These are phyloP conservation scores for Platerodrilus igneus DNA, from an alignment of 2,888 invertebrate species.

Conservation along the genomic window DNA sequence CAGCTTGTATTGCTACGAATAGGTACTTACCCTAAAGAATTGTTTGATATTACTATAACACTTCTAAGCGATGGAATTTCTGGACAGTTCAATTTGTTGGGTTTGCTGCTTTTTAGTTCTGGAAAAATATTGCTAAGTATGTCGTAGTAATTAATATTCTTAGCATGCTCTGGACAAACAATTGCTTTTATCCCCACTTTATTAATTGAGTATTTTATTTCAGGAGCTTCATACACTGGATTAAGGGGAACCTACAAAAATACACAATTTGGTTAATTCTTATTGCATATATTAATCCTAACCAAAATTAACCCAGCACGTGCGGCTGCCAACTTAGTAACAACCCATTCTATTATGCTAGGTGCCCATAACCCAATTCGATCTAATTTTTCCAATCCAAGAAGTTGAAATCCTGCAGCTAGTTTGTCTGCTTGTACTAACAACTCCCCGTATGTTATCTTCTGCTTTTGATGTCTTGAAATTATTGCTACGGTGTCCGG, in stretches of 20 bases:
- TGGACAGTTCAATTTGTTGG: constrained; percentile 50
- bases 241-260: constrained; percentile 66
- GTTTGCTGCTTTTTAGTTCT: constrained; percentile 49
- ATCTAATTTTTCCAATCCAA: constrained; percentile 69
- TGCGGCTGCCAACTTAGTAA: constrained; percentile 65
- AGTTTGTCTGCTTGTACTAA: constrained; percentile 59
- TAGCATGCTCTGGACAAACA: constrained; percentile 59
- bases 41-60: constrained; percentile 56
- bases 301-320: constrained; percentile 70
- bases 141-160: constrained; percentile 62
- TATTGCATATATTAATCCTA: constrained; percentile 29
- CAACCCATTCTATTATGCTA: constrained; percentile 72
- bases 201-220: constrained; percentile 66
- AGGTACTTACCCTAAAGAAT: constrained; percentile 55
- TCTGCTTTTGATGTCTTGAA: constrained; percentile 52
- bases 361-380: constrained; percentile 76
- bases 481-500: constrained; percentile 56
- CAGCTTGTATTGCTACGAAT: no score
- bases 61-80: constrained; percentile 51
- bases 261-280: constrained; percentile 3
- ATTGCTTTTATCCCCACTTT: constrained; percentile 67
- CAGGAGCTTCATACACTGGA: constrained; percentile 64
- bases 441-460: constrained; percentile 52
- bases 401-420: constrained; percentile 62
- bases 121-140: constrained; percentile 59